These are phyloP conservation scores for Sebastes nivosus DNA, from an alignment of 2,797 vertebrate genomes.

Conservation along the genomic window DNA sequence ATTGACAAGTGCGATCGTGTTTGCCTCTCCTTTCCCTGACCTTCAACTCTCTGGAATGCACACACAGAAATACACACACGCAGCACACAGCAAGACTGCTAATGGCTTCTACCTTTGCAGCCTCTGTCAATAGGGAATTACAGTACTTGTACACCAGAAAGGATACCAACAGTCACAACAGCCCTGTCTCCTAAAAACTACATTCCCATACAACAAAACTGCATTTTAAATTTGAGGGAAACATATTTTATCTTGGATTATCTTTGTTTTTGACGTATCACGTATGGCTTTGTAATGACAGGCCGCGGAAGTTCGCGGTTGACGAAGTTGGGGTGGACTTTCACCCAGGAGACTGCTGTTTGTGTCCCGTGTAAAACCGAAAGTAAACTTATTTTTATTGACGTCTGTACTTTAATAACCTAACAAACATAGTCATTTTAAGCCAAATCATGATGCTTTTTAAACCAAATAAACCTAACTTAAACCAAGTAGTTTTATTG, in stretches of 20 bases:
- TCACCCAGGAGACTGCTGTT: not conserved
- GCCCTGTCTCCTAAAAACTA: not conserved
- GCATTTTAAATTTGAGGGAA: not conserved
- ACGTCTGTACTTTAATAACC: not conserved
- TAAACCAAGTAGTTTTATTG: too few species aligned
- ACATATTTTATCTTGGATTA: not conserved
- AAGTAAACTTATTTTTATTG: not conserved
- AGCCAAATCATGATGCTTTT: not conserved
- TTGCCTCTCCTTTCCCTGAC: slow-evolving; percentile 73
- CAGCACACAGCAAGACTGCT: slow-evolving; percentile 55
- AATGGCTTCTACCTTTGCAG: slow-evolving; percentile 65
- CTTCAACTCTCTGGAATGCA: slow-evolving; percentile 67
- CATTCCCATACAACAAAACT: not conserved
- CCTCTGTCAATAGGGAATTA: slow-evolving; percentile 47
- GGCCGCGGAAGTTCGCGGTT: not conserved
- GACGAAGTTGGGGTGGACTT: too few species aligned
- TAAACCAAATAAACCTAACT: too few species aligned
- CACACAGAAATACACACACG: slow-evolving; percentile 40
- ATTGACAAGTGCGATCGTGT: slow-evolving; percentile 73
- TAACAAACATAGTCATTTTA: not conserved
- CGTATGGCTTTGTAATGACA: not conserved
- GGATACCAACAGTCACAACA: not conserved
- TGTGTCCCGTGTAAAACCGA: not conserved
- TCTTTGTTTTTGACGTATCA: not conserved
- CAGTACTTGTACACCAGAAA: slow-evolving; percentile 31